Conservation (phyloP, 2,888 invertebrate species). For the Mythimna vitellina region DNA sequence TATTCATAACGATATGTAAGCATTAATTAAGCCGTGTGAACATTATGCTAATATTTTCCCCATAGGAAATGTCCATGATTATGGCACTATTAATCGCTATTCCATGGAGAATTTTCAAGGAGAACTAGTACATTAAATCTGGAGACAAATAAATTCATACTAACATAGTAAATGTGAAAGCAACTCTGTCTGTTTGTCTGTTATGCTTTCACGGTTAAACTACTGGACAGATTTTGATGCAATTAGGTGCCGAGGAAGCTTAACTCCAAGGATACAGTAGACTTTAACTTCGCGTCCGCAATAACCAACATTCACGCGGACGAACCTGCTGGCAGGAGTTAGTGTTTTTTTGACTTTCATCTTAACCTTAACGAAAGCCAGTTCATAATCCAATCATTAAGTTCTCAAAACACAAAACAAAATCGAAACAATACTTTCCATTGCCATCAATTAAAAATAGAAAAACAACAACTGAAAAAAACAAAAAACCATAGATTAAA, state of each 20-base stretch:
- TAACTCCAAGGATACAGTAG: no score
- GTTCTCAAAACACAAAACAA: neutral
- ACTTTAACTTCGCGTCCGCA: no score
- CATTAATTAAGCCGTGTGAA: slow-evolving; percentile 34
- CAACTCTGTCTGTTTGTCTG: no score
- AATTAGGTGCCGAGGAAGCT: no score
- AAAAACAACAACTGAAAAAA: slow-evolving; percentile 17
- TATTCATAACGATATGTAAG: slow-evolving; percentile 16
- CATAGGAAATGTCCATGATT: slow-evolving; percentile 32
- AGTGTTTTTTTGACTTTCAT: neutral
- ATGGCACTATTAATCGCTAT: slow-evolving; percentile 18
- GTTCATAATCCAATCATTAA: neutral
- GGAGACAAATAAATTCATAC: neutral
- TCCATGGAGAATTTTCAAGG: slow-evolving; percentile 22
- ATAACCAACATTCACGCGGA: no score
- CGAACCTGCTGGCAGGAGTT: no score
- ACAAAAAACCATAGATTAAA: slow-evolving; percentile 61
- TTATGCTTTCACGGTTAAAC: no score
- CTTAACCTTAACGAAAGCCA: neutral
- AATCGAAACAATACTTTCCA: slow-evolving; percentile 8
- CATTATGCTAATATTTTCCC: slow-evolving; percentile 33
- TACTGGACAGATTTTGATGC: no score
- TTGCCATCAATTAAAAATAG: slow-evolving; percentile 19
- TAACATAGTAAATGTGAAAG: no score
- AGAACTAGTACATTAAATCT: slow-evolving; percentile 3